phyloP scores from a whole-genome alignment of 2,888 invertebrate genomes.

The Cyclophora punctaria region DNA sequence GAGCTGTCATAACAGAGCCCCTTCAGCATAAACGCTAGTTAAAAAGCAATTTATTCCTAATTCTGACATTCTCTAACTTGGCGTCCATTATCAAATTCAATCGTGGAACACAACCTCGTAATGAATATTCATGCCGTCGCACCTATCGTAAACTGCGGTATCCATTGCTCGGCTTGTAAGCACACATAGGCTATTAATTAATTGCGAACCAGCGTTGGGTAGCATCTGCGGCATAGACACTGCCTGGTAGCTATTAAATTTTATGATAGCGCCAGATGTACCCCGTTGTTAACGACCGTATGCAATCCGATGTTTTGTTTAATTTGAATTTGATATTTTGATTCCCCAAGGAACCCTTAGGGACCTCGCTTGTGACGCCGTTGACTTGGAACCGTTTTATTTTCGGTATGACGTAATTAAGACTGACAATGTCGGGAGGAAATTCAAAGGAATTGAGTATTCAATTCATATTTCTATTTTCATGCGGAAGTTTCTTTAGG shows the following conservation, averaged over 20 bases:
- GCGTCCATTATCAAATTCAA: slow-evolving; percentile 29
- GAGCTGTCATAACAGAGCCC: slow-evolving; percentile 3
- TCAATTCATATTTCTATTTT: too few species aligned
- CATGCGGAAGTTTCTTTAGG: too few species aligned
- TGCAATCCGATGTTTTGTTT: slow-evolving; percentile 24
- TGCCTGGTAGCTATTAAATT: slow-evolving; percentile 54
- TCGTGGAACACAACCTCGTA: slow-evolving; percentile 34
- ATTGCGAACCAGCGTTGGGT: slow-evolving; percentile 54
- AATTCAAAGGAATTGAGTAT: too few species aligned
- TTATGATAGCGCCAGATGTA: slow-evolving; percentile 60
- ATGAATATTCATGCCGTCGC: slow-evolving; percentile 56
- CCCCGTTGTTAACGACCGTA: slow-evolving; percentile 45
- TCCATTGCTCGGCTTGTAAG: slow-evolving; percentile 59
- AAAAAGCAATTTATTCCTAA: slow-evolving; percentile 14
- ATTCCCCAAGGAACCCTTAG: too few species aligned
- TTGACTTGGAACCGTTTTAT: too few species aligned
- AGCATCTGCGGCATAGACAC: slow-evolving; percentile 52
- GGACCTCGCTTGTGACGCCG: too few species aligned
- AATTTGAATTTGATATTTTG: slow-evolving; percentile 3
- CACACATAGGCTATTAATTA: slow-evolving; percentile 64
- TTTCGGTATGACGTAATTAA: too few species aligned
- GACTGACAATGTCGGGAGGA: too few species aligned
- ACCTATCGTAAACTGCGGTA: slow-evolving; percentile 55
- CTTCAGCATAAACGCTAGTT: slow-evolving; percentile 9
- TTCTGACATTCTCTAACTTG: slow-evolving; percentile 11